Conservation (phyloP, 2,113 vertebrate genomes). For the Indicator indicator region DNA sequence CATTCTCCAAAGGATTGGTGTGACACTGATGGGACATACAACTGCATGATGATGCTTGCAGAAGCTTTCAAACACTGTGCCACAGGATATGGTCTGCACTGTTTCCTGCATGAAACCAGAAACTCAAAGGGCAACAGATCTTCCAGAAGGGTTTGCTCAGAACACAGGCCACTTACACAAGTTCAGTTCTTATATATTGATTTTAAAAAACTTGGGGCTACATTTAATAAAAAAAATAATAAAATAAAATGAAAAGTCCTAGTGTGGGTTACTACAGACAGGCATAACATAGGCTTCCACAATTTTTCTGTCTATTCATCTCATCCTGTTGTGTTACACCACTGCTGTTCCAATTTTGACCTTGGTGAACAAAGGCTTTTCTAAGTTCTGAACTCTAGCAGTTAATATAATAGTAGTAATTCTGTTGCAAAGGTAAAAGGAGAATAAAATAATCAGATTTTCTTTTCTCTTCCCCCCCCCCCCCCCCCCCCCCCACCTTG, state of each 20-base stretch:
- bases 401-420: not conserved
- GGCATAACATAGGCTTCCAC: not conserved
- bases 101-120: conserved; percentile 17
- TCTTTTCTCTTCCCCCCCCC: not conserved
- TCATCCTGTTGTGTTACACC: not conserved
- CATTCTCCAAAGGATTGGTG: conserved; percentile 33
- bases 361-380: not conserved
- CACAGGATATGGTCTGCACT: conserved; percentile 53
- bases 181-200: not conserved
- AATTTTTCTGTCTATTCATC: not conserved
- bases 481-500: no score
- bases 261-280: not conserved
- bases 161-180: not conserved
- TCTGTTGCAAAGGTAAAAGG: not conserved
- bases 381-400: not conserved
- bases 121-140: not conserved
- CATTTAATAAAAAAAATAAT: not conserved
- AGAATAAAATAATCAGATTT: conserved; percentile 16
- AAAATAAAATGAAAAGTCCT: not conserved
- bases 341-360: not conserved
- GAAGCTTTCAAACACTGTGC: conserved; percentile 33
- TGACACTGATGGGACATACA: not conserved
- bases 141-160: not conserved
- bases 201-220: not conserved
- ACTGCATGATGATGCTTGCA: not conserved